These are phyloP conservation scores for Neoaliturus tenellus DNA, from an alignment of 2,888 invertebrate species.

Conservation along the genomic window DNA sequence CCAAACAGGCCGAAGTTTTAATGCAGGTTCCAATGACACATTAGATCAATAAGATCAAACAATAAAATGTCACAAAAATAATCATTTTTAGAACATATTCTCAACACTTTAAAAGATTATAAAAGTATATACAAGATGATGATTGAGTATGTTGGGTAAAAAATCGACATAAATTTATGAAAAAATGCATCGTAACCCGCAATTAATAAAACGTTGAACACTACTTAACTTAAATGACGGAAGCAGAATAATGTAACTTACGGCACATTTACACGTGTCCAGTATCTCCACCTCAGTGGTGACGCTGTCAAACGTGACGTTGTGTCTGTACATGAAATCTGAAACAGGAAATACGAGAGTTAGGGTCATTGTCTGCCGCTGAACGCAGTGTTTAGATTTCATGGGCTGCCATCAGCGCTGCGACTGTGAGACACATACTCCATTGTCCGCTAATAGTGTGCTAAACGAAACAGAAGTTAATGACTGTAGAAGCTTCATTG, in stretches of 20 bases:
- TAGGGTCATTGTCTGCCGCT: constrained; percentile 14
- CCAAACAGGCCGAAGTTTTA: no score
- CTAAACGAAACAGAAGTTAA: neutral
- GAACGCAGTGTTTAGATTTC: neutral
- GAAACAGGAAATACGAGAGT: constrained; percentile 72
- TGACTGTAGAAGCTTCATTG: neutral
- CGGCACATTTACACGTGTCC: constrained; percentile 88
- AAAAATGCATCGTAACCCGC: no score
- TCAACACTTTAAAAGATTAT: no score
- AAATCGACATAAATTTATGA: no score
- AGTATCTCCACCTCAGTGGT: constrained; percentile 86
- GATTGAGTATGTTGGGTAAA: no score
- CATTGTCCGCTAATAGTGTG: neutral
- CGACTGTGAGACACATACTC: neutral
- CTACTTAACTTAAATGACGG: neutral
- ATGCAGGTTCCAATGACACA: no score
- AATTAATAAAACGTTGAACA: neutral
- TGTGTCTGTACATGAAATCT: constrained; percentile 87
- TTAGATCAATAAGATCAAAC: no score
- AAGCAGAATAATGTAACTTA: constrained; percentile 74
- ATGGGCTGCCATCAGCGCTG: neutral
- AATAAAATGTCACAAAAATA: no score
- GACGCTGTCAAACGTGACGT: constrained; percentile 83
- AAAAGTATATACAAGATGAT: no score
- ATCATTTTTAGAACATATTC: no score